phyloP scores from a whole-genome alignment of 2,888 invertebrate species.

The Alcis repandata region DNA sequence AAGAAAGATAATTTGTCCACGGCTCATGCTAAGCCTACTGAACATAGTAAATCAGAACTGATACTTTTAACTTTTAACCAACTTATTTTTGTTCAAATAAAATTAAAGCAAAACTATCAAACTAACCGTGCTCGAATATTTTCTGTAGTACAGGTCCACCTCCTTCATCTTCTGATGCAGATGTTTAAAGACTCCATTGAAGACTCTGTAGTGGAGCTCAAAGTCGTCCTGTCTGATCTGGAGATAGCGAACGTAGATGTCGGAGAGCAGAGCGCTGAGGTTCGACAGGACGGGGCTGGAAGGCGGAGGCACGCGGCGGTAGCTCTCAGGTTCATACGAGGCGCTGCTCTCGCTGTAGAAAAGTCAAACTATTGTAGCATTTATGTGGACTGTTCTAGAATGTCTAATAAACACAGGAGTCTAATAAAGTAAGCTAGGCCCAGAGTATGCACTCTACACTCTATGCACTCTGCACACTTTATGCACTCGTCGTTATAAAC shows the following conservation, averaged over 20 bases:
- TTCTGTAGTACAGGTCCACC: constrained; percentile 68
- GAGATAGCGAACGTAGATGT: constrained; percentile 65
- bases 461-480: too few species aligned
- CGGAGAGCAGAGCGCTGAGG: constrained; percentile 64
- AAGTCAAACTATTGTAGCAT: not conserved
- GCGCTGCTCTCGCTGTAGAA: not conserved
- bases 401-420: too few species aligned
- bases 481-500: too few species aligned
- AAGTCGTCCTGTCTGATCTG: constrained; percentile 64
- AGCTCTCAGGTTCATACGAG: not conserved
- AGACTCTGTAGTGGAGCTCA: constrained; percentile 64
- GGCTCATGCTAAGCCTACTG: too few species aligned
- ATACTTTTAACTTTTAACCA: not conserved
- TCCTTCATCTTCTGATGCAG: constrained; percentile 69
- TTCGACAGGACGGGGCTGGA: constrained; percentile 59
- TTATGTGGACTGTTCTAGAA: too few species aligned
- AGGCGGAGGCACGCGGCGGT: constrained; percentile 48
- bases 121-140: constrained; percentile 69
- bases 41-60: not conserved
- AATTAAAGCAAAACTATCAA: not conserved
- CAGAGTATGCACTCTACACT: too few species aligned
- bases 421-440: too few species aligned
- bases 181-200: constrained; percentile 60
- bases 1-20: too few species aligned
- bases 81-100: too few species aligned